Evolutionary conservation across 2,797 vertebrate genomes (phyloP).

Genomic region (Oophaga sylvatica): DNA sequence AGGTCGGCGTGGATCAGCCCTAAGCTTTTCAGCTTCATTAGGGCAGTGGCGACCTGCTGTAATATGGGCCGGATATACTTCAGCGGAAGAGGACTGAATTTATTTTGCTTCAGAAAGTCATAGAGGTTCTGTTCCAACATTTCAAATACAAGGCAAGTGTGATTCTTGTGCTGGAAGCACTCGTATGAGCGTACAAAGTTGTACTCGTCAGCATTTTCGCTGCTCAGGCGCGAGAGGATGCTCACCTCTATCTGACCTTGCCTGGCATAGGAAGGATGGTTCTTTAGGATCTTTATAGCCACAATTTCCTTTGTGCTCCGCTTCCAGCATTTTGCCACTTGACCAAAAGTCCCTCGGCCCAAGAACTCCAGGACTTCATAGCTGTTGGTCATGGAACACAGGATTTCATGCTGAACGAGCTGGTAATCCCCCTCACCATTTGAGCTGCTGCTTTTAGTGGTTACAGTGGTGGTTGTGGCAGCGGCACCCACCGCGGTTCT

Average conservation of each 20-base stretch:
- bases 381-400: slow-evolving; percentile 96
- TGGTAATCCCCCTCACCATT: slow-evolving; percentile 98
- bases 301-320: slow-evolving; percentile 97
- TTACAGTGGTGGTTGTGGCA: slow-evolving; percentile 92
- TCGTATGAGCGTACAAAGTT: slow-evolving; percentile 98
- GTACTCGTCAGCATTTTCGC: slow-evolving; percentile 95
- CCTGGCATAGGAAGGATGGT: slow-evolving; percentile 95
- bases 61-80: slow-evolving; percentile 95
- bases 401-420: slow-evolving; percentile 96
- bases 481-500: slow-evolving; percentile 85
- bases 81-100: slow-evolving; percentile 95
- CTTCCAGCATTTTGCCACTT: slow-evolving; percentile 98
- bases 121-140: slow-evolving; percentile 99
- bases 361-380: slow-evolving; percentile 98
- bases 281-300: slow-evolving; percentile 97
- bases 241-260: slow-evolving; percentile 98
- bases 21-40: slow-evolving; percentile 96
- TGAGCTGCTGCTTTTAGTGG: slow-evolving; percentile 94
- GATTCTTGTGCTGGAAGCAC: slow-evolving; percentile 99
- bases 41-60: slow-evolving; percentile 94
- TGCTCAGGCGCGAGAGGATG: slow-evolving; percentile 94
- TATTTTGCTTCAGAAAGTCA: slow-evolving; percentile 98
- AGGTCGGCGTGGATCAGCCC: slow-evolving; percentile 96
- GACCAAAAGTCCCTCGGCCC: slow-evolving; percentile 94
- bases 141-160: slow-evolving; percentile 98